Base-by-base conservation (phyloP, 2,888 invertebrate species). In the Habroteleia sp. region DNA sequence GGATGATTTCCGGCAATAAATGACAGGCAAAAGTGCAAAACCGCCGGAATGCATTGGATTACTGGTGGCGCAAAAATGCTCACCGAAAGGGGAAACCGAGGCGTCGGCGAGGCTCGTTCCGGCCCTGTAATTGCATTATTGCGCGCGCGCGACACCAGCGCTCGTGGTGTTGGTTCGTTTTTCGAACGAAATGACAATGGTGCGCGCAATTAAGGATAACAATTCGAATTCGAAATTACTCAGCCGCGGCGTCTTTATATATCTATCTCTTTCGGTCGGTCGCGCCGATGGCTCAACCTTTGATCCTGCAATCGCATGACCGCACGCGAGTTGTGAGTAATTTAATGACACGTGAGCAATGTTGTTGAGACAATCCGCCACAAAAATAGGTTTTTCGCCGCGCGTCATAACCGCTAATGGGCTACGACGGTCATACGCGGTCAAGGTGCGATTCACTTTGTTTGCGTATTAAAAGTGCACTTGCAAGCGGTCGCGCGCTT, bases 41-140 rank as follows among this genome's bases (percentile, higher is more conserved):
- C 68, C 56, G 17, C 56, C 41, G 68, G 68, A 66, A 56, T 66
- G 46, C 63, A 50, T 50, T 58, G 73, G 73, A 73, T 69, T 58
- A 50, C 35, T 52, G 20, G 20, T 37, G 39, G 46, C 50, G 63
- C 33, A 42, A 69, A 66, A 63, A 52, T 50, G 39, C 56, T 58
- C 42, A 25, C 48, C 29, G 54, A 56, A 48, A 66, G 66, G 52
- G 63, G 63, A 50, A 17, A 48, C n/a, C n/a, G n/a, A n/a, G n/a
- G 20, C 35, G 65, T 27, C 58, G 52, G 41, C 52, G 39, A 46
- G 50, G 78, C 63, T 79, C 77, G 77, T 80, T 79, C 79, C 82
- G 74, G 76, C 68, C 79, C 79, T 63, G 83, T 84, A 83, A 84
- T 84, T 84, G 83, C 83, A 81, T 84, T 84, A 84, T 84, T 84